phyloP scores from a whole-genome alignment of 2,113 vertebrate genomes.

The Amazona vittata region DNA sequence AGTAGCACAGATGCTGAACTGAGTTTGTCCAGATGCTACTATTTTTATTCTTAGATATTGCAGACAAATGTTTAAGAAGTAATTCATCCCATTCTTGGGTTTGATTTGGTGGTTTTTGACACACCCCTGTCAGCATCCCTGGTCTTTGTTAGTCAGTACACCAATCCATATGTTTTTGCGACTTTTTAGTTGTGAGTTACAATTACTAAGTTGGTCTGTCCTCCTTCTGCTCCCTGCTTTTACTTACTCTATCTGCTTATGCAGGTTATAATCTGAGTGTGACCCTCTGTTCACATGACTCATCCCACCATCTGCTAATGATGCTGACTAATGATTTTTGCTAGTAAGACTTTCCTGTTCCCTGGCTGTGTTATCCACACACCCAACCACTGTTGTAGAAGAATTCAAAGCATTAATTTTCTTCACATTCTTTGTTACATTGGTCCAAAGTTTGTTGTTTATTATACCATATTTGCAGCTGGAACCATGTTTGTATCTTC shows the following conservation, averaged over 20 bases:
- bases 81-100: background rate
- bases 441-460: background rate
- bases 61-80: background rate
- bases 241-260: background rate
- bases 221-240: background rate
- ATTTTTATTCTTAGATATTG: conserved; percentile 10
- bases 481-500: background rate
- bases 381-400: background rate
- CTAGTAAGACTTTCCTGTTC: background rate
- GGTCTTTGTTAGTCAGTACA: background rate
- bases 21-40: conserved; percentile 4
- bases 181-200: background rate
- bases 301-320: background rate
- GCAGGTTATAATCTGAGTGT: background rate
- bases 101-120: background rate
- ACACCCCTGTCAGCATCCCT: background rate
- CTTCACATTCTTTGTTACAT: background rate
- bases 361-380: background rate
- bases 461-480: background rate
- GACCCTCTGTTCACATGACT: background rate
- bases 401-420: background rate
- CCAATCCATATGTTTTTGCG: background rate
- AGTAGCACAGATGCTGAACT: background rate
- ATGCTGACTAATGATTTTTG: background rate
- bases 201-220: background rate